Conservation (phyloP, 2,797 vertebrate genomes). For the Trachurus trachurus region DNA sequence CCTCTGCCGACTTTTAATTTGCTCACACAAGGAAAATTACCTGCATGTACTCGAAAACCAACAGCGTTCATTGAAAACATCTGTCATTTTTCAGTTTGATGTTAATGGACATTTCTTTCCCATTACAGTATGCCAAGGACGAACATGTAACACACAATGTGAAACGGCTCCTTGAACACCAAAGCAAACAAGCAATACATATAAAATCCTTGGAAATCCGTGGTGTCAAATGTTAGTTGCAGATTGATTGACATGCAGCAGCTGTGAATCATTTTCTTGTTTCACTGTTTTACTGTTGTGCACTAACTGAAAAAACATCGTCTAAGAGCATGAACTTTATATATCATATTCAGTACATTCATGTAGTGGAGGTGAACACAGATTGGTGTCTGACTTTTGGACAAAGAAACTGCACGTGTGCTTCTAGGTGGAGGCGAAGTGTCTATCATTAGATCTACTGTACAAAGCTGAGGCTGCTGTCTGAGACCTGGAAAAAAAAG, state of each 20-base stretch:
- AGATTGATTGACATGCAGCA: not conserved
- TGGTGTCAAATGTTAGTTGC: not conserved
- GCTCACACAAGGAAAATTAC: not conserved
- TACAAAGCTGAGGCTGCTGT: conserved; percentile 25
- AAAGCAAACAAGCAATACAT: not conserved
- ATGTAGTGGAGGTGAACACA: not conserved
- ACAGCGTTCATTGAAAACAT: not conserved
- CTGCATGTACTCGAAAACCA: not conserved
- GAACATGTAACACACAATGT: not conserved
- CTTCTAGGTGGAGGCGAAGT: conserved; percentile 6
- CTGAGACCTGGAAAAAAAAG: conserved; percentile 1
- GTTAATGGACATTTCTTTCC: not conserved
- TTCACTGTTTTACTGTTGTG: not conserved
- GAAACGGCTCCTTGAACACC: not conserved
- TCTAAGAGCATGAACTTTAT: not conserved
- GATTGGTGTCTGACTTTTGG: conserved; percentile 8
- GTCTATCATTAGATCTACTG: conserved; percentile 7
- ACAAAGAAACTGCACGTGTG: conserved; percentile 9
- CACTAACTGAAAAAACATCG: not conserved
- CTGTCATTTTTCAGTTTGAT: not conserved
- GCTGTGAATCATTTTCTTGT: not conserved
- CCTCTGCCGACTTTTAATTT: not conserved
- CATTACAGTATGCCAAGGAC: not conserved
- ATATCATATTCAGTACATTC: not conserved
- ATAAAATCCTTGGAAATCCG: not conserved